A percentile compares a stretch with the other conserved stretches of the same genome.
Evolutionary conservation across 2,113 vertebrate genomes (phyloP).

Genomic region (Lamprotornis superbus): DNA sequence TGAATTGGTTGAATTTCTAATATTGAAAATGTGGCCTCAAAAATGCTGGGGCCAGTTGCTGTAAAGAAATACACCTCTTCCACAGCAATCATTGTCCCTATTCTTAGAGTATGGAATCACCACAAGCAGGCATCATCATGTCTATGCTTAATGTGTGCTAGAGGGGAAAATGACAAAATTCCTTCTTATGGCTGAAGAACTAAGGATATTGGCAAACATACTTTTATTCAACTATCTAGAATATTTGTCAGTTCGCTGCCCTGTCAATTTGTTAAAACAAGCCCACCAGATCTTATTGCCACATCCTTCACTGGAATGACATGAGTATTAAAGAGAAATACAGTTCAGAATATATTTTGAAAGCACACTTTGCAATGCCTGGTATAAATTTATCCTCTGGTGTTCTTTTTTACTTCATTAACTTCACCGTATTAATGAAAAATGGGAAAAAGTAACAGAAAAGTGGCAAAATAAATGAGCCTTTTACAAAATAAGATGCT

Average conservation of each 20-base stretch:
- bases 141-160: neutral
- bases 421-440: neutral
- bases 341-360: neutral
- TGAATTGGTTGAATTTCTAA: neutral
- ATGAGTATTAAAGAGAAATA: neutral
- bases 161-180: neutral
- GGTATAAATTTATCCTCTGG: neutral
- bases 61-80: neutral
- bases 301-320: neutral
- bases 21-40: neutral
- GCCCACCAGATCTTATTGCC: neutral
- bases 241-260: accelerated
- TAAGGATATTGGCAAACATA: neutral
- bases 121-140: neutral
- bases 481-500: neutral
- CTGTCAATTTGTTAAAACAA: neutral
- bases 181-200: neutral
- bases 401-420: neutral
- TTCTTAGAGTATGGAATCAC: neutral
- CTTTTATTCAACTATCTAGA: neutral
- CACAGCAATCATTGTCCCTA: neutral
- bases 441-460: neutral
- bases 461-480: neutral
- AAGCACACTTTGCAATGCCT: neutral
- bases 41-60: neutral